Evolutionary conservation across 2,797 vertebrate species (phyloP).

Genomic region (Manis pentadactyla): DNA sequence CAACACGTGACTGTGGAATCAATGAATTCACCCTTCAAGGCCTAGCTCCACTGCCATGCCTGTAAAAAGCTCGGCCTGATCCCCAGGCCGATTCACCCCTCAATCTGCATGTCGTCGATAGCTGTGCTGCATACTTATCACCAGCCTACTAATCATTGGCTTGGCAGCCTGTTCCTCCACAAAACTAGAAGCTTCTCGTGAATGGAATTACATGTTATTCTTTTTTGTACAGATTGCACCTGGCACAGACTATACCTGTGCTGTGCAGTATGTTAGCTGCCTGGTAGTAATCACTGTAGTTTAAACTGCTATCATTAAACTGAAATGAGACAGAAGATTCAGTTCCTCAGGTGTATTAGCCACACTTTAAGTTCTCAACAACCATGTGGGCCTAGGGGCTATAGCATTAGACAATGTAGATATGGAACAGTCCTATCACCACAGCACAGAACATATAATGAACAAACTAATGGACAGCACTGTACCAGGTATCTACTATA

Average conservation of each 20-base stretch:
- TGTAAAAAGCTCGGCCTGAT: neutral
- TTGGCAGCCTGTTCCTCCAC: neutral
- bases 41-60: neutral
- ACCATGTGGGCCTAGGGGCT: neutral
- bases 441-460: neutral
- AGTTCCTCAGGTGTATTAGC: neutral
- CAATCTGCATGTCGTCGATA: neutral
- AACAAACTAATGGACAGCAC: neutral
- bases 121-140: neutral
- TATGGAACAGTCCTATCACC: neutral
- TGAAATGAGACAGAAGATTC: neutral
- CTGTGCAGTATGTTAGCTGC: neutral
- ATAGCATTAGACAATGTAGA: neutral
- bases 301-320: constrained; percentile 14
- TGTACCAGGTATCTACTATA: neutral
- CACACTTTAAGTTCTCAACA: neutral
- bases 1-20: neutral
- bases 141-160: neutral
- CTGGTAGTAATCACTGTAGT: neutral
- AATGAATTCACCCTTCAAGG: neutral
- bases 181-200: neutral
- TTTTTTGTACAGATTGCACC: neutral
- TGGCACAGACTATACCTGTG: neutral
- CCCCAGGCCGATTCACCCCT: neutral
- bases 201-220: neutral